These are phyloP conservation scores for Heliothis subflexa DNA, from an alignment of 1,140 invertebrate species.

Conservation along the genomic window DNA sequence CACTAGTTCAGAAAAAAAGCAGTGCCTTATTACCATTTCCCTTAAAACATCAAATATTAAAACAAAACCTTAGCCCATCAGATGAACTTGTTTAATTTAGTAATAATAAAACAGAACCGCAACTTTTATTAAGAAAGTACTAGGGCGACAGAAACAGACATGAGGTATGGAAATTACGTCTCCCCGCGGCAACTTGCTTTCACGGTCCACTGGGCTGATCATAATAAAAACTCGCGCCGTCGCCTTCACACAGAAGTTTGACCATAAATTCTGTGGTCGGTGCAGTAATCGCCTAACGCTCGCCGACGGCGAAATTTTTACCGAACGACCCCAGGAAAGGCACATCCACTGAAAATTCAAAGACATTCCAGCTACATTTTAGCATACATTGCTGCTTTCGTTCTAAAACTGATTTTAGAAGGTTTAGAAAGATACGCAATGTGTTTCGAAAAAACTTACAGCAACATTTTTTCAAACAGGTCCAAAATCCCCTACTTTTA, in stretches of 20 bases:
- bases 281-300: constrained; percentile 74
- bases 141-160: constrained; percentile 82
- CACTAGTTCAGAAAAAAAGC: too few relatives aligned
- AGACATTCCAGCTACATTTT: constrained; percentile 14
- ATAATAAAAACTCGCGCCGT: constrained; percentile 87
- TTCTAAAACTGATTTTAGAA: not conserved
- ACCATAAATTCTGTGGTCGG: constrained; percentile 86
- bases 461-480: constrained; percentile 11
- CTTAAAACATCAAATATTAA: not conserved
- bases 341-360: constrained; percentile 11
- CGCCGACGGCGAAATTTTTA: constrained; percentile 80
- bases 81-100: constrained; percentile 47
- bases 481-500: constrained; percentile 66
- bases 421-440: constrained; percentile 2
- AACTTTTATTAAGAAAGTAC: constrained; percentile 83
- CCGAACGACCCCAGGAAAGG: constrained; percentile 67
- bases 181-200: constrained; percentile 84
- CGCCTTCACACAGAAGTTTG: constrained; percentile 85
- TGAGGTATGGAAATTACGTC: constrained; percentile 85
- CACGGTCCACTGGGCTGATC: constrained; percentile 87
- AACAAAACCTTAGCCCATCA: not conserved
- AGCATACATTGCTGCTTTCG: not conserved
- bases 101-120: constrained; percentile 56
- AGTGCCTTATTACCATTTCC: too few relatives aligned
- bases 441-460: constrained; percentile 2